Evolutionary conservation across 2,113 vertebrate genomes (phyloP).

Genomic region (Hemichromis elongatus): DNA sequence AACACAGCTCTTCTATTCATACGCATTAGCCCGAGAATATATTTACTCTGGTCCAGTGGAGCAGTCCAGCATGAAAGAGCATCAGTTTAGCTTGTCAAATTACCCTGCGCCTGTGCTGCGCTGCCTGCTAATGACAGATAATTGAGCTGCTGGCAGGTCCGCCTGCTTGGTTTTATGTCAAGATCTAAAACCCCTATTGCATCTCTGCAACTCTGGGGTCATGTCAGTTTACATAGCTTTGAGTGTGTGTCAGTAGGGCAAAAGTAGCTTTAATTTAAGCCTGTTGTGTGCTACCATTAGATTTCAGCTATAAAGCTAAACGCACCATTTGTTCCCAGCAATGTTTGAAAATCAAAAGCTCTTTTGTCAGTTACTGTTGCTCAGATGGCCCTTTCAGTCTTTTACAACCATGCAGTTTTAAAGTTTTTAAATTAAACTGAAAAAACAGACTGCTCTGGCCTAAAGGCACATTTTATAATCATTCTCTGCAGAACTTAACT

Average conservation of each 20-base stretch:
- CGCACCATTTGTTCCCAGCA: background rate
- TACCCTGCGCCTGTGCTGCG: slow-evolving; percentile 65
- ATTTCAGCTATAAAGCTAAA: background rate
- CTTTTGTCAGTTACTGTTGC: background rate
- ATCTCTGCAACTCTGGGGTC: background rate
- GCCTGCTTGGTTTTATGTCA: background rate
- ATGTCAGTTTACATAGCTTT: background rate
- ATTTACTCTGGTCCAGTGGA: slow-evolving; percentile 83
- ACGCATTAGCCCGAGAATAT: slow-evolving; percentile 77
- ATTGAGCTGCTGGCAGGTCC: slow-evolving; percentile 81
- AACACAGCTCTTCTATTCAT: slow-evolving; percentile 80
- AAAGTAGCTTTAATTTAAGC: background rate
- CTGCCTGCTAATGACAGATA: slow-evolving; percentile 84
- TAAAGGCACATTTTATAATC: background rate
- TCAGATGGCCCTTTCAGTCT: background rate
- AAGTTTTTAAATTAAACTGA: background rate
- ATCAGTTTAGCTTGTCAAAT: slow-evolving; percentile 86
- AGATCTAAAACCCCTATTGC: background rate
- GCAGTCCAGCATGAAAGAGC: slow-evolving; percentile 82
- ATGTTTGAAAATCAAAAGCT: background rate
- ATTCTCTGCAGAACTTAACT: background rate
- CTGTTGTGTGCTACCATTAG: background rate
- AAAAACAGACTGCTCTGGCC: background rate
- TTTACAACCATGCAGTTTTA: background rate
- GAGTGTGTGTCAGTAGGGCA: background rate